Evolutionary conservation across 2,113 vertebrate genomes (phyloP), one percentile per base, ranked within the genome.

Genomic region (Bombycilla garrulus): DNA sequence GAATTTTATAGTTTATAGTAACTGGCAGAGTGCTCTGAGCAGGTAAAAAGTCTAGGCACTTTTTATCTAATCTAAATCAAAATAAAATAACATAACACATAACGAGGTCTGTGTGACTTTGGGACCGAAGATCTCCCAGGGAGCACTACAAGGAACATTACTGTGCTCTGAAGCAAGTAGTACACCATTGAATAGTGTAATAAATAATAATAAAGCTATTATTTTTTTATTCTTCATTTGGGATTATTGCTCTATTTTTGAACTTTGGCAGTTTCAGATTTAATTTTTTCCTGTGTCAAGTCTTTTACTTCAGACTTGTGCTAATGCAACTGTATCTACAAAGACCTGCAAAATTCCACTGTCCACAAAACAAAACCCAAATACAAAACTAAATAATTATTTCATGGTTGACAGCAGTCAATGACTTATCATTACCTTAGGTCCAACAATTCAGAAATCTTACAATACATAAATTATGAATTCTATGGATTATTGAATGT

Each of bases 31-130:
- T 73, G 40, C 54, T 95, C 70, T 42, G 71, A 62, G 57, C 11
- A 78, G 48, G 61, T 53, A 38, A 38, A 38, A 38, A 38, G n/a
- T 70, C 87, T 61, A 79, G 45, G 62, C 45, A 72, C 19, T 80
- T 95, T 79, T 89, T 82, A 95, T 56, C 45, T 61, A 73, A 90
- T 81, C 66, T 93, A 80, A 95, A 95, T 77, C 74, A 95, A 96
- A 91, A 88, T 76, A 93, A 94, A 93, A 25, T 71, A 92, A 81
- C 64, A 38, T 51, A 90, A 64, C 44, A 72, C 28, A 26, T 87
- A 95, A 95, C 0, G 1, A 80, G 42, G 25, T 85, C 62, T 95
- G 16, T 65, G 54, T 90, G 62, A 91, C 54, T 92, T 77, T 66
- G 50, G 38, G 62, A 86, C 33, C 44, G 47, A 87, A 82, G 70